Percentiles rank a stretch among this genome's conserved stretches.
Conservation (phyloP, 2,888 invertebrate species). For the Drosophila aldrichi region DNA sequence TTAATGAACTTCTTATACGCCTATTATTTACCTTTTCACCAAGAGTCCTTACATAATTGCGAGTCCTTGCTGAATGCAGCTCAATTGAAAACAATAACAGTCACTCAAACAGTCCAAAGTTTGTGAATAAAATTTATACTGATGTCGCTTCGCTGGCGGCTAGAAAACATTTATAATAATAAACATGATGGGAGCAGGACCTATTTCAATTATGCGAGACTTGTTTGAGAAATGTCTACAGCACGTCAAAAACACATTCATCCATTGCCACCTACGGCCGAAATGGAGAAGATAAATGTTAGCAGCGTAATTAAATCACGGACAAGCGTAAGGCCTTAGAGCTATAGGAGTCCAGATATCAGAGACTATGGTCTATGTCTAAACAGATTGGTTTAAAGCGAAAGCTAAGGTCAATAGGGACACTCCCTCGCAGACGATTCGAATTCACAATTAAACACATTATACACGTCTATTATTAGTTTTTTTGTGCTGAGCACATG, state of each 20-base stretch:
- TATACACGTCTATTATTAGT: conserved; percentile 36
- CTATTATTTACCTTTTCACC: too few relatives aligned
- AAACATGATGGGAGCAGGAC: conserved; percentile 1
- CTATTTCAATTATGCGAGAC: conserved; percentile 14
- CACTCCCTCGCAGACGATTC: conserved; percentile 5
- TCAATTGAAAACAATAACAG: conserved; percentile 2
- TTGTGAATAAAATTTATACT: conserved; percentile 1
- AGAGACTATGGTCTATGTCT: neutral
- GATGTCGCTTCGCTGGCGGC: conserved; percentile 3
- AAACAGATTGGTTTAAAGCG: neutral
- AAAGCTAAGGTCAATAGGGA: neutral
- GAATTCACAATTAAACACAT: conserved; percentile 59
- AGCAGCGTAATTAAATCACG: conserved; percentile 25
- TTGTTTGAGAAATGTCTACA: neutral
- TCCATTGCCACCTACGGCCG: neutral
- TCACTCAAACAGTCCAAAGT: neutral
- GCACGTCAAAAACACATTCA: conserved; percentile 19
- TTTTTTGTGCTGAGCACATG: conserved; percentile 11
- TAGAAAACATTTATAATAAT: conserved; percentile 10
- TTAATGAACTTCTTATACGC: too few relatives aligned
- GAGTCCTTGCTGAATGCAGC: neutral
- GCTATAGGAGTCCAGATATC: neutral
- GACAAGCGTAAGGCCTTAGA: too few relatives aligned
- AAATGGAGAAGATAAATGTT: conserved; percentile 22
- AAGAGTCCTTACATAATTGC: neutral